Base-by-base conservation (phyloP, 1,140 invertebrate species). In the Lysiphlebus fabarum region DNA sequence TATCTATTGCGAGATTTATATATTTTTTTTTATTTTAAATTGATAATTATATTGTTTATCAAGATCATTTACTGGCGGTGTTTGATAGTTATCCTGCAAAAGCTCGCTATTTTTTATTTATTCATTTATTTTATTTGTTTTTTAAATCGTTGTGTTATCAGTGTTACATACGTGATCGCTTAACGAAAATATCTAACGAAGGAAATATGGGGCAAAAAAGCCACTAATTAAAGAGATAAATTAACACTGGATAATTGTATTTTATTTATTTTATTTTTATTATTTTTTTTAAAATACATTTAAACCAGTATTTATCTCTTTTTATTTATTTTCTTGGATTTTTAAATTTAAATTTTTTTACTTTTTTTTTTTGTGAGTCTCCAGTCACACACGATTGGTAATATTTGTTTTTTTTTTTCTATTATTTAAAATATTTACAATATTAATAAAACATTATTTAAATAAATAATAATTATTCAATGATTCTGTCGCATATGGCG, bases 401-500 rank as follows among this genome's bases (percentile, higher is more conserved):
- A 67, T 73, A 65, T 69, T 62, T 69, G 66, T 71, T 70, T 42
- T 8, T 42, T n/a, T 55, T 12, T 40, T 48, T 74, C 73, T 72
- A 75, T 73, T 74, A 76, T 77, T 75, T 74, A 75, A 75, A 76
- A 75, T 76, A 76, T 76, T 61, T 76, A 76, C 73, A 76, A 71
- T 75, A 73, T 76, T 77, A 77, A 73, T 77, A 75, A 75, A 78
- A 78, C 73, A 70, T 75, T 71, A 71, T 70, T 74, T 66, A 69
- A 66, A 65, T 67, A n/a, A n/a, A n/a, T n/a, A n/a, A n/a, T 63
- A 70, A 71, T 71, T 66, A 63, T 69, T 67, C 66, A 70, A 65
- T 73, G 63, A 68, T 71, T 72, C 64, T 66, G 63, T 67, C 59
- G 58, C 59, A 53, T 50, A 48, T 62, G 69, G 65, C 70, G 70